Base-by-base conservation (phyloP, 2,888 invertebrate species). In the Vanessa cardui region DNA sequence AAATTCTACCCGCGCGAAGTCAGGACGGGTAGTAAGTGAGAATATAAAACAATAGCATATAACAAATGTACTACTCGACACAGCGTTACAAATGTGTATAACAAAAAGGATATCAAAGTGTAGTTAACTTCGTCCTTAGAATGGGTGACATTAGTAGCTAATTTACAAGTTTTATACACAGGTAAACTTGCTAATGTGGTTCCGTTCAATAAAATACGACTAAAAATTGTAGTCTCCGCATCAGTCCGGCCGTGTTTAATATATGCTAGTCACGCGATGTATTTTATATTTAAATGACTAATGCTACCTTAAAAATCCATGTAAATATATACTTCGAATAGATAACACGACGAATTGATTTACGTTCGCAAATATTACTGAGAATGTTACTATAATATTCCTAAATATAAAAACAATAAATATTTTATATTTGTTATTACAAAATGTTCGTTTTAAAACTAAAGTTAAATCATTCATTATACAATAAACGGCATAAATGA, bases 221-320 rank as follows among this genome's bases (percentile, higher is more conserved):
- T 71, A 71, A 74, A 76, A 76, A 76, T 72, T 75, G 72, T 73
- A 73, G 70, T 73, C 75, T 75, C 74, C 70, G 73, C 74, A 74
- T 76, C 72, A 73, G 74, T 75, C 73, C 71, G 66, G 69, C 73
- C 63, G 64, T 69, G 66, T 69, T 71, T 76, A 73, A 76, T 75
- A 72, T 65, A 70, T 71, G 59, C 54, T 64, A 66, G 73, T 75
- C 76, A 76, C 76, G 75, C 76, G 72, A 76, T 59, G 67, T 72
- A 68, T 66, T 72, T 74, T 74, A 72, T 71, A 68, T 72, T 73
- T 64, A 70, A 73, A 69, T 54, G 46, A 61, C 66, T 66, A 66
- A 31, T 66, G 18, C 47, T 58, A 58, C 8, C 26, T 39, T 12
- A 47, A 63, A 69, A 58, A 46, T 59, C 62, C 44, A 58, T 62